Conservation (phyloP, 2,888 invertebrate species). For the Xylocampa areola region DNA sequence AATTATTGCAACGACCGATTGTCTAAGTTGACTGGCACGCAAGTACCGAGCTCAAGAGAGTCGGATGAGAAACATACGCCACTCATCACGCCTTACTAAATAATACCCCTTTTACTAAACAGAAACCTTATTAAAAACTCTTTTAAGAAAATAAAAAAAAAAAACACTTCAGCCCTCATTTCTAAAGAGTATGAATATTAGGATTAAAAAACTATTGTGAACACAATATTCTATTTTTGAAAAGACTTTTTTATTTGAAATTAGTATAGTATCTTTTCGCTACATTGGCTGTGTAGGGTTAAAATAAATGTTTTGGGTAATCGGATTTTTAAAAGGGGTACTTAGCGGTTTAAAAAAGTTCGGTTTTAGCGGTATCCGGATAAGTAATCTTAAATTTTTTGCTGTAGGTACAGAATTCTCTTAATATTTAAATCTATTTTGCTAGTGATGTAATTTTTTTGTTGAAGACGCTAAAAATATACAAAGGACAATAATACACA, state of each 20-base stretch:
- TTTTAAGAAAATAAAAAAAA: conserved; percentile 10
- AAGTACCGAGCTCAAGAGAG: conserved; percentile 52
- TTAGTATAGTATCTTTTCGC: conserved; percentile 64
- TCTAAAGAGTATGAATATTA: conserved; percentile 53
- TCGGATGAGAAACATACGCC: conserved; percentile 69
- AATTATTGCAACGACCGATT: conserved; percentile 61
- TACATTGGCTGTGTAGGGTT: conserved; percentile 70
- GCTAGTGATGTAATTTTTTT: neutral
- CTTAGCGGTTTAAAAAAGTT: conserved; percentile 36
- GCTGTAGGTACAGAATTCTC: neutral
- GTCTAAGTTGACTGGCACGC: conserved; percentile 49
- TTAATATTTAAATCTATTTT: conserved; percentile 13
- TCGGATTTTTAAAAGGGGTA: conserved; percentile 71
- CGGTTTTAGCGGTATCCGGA: conserved; percentile 23
- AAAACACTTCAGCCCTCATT: conserved; percentile 28
- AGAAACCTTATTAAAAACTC: conserved; percentile 36
- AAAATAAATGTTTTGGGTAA: conserved; percentile 75
- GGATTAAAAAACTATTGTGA: conserved; percentile 56
- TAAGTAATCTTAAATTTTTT: conserved; percentile 27
- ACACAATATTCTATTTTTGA: conserved; percentile 31
- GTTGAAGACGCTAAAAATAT: neutral
- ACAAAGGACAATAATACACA: too few relatives aligned
- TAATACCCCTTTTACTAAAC: conserved; percentile 37
- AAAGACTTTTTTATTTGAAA: conserved; percentile 38
- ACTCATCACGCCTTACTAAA: conserved; percentile 66